Conservation (phyloP, 2,113 vertebrate species). For the Semnopithecus entellus region DNA sequence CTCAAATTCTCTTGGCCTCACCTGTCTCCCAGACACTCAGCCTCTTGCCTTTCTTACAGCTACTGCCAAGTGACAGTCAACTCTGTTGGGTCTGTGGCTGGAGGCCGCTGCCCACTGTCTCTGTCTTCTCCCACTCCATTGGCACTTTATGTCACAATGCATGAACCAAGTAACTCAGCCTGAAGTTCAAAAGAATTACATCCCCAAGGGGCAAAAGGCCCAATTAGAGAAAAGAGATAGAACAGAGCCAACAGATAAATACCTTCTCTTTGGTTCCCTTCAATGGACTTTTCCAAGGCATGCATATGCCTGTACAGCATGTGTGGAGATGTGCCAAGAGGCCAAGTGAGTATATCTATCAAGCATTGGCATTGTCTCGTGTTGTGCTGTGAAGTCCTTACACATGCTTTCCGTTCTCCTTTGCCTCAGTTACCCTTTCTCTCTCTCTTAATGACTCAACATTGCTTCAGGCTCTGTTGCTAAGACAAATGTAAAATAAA, state of each 20-base stretch:
- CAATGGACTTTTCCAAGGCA: background rate
- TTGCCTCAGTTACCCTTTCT: background rate
- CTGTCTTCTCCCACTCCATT: background rate
- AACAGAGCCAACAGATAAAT: background rate
- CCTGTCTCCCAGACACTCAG: background rate
- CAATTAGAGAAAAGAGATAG: background rate
- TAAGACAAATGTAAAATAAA: background rate
- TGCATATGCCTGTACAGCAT: background rate
- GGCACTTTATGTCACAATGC: background rate
- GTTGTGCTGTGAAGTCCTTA: background rate
- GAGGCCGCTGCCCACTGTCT: background rate
- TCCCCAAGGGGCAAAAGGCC: background rate
- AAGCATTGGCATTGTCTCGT: background rate
- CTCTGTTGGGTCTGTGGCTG: background rate
- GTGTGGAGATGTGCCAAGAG: background rate
- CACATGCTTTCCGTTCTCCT: background rate
- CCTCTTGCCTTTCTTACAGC: background rate
- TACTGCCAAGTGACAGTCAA: background rate
- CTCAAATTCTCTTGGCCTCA: background rate
- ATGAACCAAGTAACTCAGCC: background rate
- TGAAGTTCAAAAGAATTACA: conserved; percentile 43
- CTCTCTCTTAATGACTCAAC: background rate
- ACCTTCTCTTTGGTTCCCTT: background rate
- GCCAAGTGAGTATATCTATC: background rate
- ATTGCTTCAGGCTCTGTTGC: background rate